Base-by-base conservation (phyloP, 2,797 vertebrate genomes). In the Lutjanus campechanus region DNA sequence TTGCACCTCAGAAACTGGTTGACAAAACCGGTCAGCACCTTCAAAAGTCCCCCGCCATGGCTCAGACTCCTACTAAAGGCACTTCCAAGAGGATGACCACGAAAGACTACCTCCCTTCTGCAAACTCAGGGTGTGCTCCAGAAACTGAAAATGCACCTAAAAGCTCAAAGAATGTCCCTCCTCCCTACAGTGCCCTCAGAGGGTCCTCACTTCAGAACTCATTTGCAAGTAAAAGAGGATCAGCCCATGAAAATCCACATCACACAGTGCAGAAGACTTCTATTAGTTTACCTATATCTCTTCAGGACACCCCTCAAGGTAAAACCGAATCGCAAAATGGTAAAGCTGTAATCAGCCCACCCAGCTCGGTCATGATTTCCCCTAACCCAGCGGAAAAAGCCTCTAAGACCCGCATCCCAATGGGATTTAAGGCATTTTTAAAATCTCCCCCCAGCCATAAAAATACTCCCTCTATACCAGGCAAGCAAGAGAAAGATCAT, bases 401-500 rank as follows among this genome's bases (percentile, higher is more conserved):
- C 36, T 82, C 91, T 81, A 97, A 96, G 90, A 96, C 96, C 46
- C 96, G 92, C 76, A 96, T 97, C 70, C 96, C 97, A 6, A 90
- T 95, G 79, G 97, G 96, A n/a, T 95, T 97, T 76, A 97, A 95
- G 91, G 95, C 95, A 59, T 95, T 97, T 92, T 92, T 97, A 77
- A 97, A 95, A 90, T 97, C 97, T 25, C 96, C 97, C 11, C 95
- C 96, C 0, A 90, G 95, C 61, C 95, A 96, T 90, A 96, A 93
- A 91, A 97, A 94, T 85, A 95, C 88, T 76, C 94, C 93, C 16
- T 93, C 95, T 0, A 91, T 97, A 22, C 96, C 97, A 59, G 97
- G 95, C 68, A 98, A 98, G 80, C 96, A 96, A 60, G 97, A 98
- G 82, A 98, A 98, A 88, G 97, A 98, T 88, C 97, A 95, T 87